Base-by-base conservation (phyloP, 1,140 invertebrate species). In the Acromyrmex heyeri region DNA sequence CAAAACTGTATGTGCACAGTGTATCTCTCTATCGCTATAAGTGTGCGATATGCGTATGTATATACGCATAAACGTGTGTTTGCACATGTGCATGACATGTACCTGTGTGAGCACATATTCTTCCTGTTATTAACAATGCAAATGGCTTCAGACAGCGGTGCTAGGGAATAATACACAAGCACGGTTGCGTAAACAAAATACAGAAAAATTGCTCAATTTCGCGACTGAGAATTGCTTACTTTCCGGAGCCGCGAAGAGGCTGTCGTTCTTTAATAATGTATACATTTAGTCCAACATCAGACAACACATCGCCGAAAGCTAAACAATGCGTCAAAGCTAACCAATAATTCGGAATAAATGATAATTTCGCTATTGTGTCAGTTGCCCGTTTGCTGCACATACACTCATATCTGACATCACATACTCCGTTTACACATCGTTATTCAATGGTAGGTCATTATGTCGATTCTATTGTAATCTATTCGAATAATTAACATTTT, bases 181-280 rank as follows among this genome's bases (percentile, higher is more conserved):
- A 21, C 24, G 3, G 30, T 30, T 62, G 65, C 86, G 86, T 87
- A 93, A 91, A 91, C 81, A 92, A 87, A 91, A 91, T 79, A 61
- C 65, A 87, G 91, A 91, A 91, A 90, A 92, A 92, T 91, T 87
- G 86, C 87, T 90, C 91, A 93, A 92, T 92, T 87, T 64, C 70
- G 48, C 38, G 62, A 30, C 30, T 12, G 72, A 53, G 30, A 79
- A 88, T 88, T 91, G 90, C 90, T 88, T 87, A 62, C 67, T 44
- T 86, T 65, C 34, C 24, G 21, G 14, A 14, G 64, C 10, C 53
- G 38, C 79, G n/a, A 24, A 48, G 38, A 85, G 38, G 72, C 78
- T 12, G 24, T 69, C 30, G 55, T 86, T n/a, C 64, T 90, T 90
- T 90, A 91, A 92, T 92, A 91, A 92, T 88, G 62, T 65, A 90